Percentiles rank a stretch among this genome's conserved stretches.
phyloP scores from a whole-genome alignment of 2,797 vertebrate genomes.

The Hemibagrus guttatus region DNA sequence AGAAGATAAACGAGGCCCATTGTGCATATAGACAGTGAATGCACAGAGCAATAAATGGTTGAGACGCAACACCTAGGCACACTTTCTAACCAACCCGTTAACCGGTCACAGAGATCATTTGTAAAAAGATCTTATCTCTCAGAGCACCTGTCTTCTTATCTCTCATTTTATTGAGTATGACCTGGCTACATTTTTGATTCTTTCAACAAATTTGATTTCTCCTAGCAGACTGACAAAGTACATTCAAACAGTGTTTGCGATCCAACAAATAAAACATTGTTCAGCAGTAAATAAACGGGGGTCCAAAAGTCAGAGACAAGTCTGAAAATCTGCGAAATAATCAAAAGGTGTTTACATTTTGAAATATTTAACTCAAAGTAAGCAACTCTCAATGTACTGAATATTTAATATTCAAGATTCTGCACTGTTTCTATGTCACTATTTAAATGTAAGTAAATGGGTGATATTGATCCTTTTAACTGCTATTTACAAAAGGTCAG shows the following conservation, averaged over 20 bases:
- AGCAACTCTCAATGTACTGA: not conserved
- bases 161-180: slow-evolving; percentile 28
- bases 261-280: not conserved
- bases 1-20: not conserved
- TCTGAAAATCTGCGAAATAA: not conserved
- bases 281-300: not conserved
- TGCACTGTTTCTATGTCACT: not conserved
- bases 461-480: not conserved
- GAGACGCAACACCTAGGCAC: not conserved
- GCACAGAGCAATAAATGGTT: slow-evolving; percentile 1
- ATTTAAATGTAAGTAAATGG: not conserved
- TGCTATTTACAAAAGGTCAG: not conserved
- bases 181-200: not conserved
- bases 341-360: not conserved
- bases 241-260: not conserved
- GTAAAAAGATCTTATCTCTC: slow-evolving; percentile 21
- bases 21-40: not conserved
- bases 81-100: slow-evolving; percentile 32
- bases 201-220: not conserved
- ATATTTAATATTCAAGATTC: not conserved
- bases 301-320: not conserved
- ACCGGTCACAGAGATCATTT: not conserved
- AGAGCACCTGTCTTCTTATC: slow-evolving; percentile 42
- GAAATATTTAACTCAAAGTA: not conserved
- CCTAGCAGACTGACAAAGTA: not conserved